Conservation (phyloP, 2,888 invertebrate species). For the Malachius bipustulatus region DNA sequence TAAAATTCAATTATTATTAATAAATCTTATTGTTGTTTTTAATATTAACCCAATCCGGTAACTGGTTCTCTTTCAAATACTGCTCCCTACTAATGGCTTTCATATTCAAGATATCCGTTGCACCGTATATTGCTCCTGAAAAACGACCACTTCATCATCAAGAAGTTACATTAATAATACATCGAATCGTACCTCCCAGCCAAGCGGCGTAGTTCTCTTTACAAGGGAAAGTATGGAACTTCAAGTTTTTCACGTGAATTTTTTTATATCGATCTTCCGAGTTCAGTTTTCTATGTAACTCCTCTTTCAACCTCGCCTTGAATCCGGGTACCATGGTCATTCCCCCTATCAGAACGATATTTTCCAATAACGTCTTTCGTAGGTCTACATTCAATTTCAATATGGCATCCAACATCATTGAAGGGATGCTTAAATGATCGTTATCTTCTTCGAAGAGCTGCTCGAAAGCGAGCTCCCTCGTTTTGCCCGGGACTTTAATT, state of each 20-base stretch:
- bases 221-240: conserved; percentile 70
- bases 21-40: conserved; percentile 43
- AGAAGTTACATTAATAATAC: conserved; percentile 3
- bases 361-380: conserved; percentile 63
- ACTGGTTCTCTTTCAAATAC: conserved; percentile 54
- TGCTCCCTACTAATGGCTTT: conserved; percentile 63
- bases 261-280: conserved; percentile 49
- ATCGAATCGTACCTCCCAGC: conserved; percentile 71
- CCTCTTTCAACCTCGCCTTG: conserved; percentile 62
- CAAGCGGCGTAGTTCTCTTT: conserved; percentile 76
- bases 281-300: conserved; percentile 56
- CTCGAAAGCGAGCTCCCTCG: conserved; percentile 76
- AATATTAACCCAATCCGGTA: conserved; percentile 75
- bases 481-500: conserved; percentile 51
- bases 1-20: no score
- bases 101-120: conserved; percentile 58
- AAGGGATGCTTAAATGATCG: conserved; percentile 69
- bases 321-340: conserved; percentile 75
- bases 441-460: conserved; percentile 74
- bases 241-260: conserved; percentile 53
- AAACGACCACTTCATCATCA: conserved; percentile 14
- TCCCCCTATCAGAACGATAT: conserved; percentile 81
- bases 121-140: conserved; percentile 62
- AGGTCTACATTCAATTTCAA: conserved; percentile 75
- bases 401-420: conserved; percentile 75